Evolutionary conservation across 2,113 vertebrate genomes (phyloP), one percentile per base, ranked within the genome.

Genomic region (Alces alces): DNA sequence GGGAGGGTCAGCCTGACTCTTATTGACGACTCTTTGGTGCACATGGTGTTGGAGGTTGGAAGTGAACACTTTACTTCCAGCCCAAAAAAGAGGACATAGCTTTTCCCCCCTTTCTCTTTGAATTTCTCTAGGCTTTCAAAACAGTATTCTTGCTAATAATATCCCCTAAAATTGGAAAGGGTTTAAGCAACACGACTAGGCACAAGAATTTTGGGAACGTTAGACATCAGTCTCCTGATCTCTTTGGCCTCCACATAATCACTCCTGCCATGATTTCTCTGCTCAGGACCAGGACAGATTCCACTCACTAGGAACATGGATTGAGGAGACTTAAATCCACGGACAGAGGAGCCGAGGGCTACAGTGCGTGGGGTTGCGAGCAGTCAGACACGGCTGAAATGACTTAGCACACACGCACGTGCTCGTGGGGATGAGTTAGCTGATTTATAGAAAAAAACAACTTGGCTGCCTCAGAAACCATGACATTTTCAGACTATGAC

Each of bases 21-120:
- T 12, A 23, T 0, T 0, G 2, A 10, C 0, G 0, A 5, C 54
- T 52, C 54, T 33, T 9, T 3, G 73, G 82, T 1, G 52, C 13
- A 8, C 3, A 1, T 4, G 6, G n/a, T 2, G 15, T 16, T 7
- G 23, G 36, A 61, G 1, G 10, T 17, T 82, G 17, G 52, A 36
- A 52, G 28, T 58, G 0, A 30, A 25, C 3, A 0, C 16, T 9
- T 83, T 33, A 28, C 52, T 83, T 39, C 7, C 15, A 16, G 50
- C 25, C 43, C n/a, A n/a, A 58, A 28, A 27, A 23, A 28, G 39
- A 54, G 6, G 50, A 52, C 25, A 2, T 16, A 8, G 60, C 11
- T 19, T n/a, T 43, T 2, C 10, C 2, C 54, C 13, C 8, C 19
- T 7, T 92, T 92, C 6, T 47, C 47, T 52, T 30, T 52, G 55